Conservation (phyloP, 2,888 invertebrate species). For the Hylaea fasciaria region DNA sequence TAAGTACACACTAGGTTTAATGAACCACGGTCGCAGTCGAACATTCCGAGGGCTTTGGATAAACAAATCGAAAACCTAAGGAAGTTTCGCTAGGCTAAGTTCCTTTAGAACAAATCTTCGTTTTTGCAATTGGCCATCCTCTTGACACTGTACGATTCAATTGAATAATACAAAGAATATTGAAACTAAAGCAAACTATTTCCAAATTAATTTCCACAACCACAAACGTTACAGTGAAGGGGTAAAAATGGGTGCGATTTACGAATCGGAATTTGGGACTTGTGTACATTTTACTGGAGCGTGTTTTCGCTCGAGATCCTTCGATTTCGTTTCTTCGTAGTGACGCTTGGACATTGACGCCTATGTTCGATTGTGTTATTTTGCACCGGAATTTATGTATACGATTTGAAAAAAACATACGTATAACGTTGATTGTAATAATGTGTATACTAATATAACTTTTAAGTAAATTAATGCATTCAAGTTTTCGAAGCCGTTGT, state of each 20-base stretch:
- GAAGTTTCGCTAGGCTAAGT: conserved; percentile 72
- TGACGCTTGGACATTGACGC: conserved; percentile 65
- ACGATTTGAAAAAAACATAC: conserved; percentile 81
- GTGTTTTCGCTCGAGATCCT: conserved; percentile 43
- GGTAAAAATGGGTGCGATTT: conserved; percentile 76
- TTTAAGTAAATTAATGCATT: conserved; percentile 70
- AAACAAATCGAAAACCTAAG: conserved; percentile 51
- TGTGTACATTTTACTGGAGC: conserved; percentile 30
- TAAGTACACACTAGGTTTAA: conserved; percentile 36
- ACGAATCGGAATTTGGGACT: conserved; percentile 44
- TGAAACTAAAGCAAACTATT: conserved; percentile 46
- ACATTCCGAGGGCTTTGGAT: conserved; percentile 54
- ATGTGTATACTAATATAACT: conserved; percentile 82
- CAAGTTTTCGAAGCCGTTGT: conserved; percentile 53
- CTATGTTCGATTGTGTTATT: conserved; percentile 71
- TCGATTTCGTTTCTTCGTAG: conserved; percentile 53
- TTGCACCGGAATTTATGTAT: conserved; percentile 83
- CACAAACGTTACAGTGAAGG: conserved; percentile 79
- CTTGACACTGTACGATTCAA: conserved; percentile 80
- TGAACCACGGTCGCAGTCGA: conserved; percentile 50
- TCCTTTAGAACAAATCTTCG: conserved; percentile 84
- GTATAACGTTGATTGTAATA: conserved; percentile 84
- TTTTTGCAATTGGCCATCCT: conserved; percentile 86
- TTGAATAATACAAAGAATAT: conserved; percentile 56
- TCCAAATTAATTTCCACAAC: conserved; percentile 55